Base-by-base conservation (phyloP, 2,797 vertebrate genomes). In the Urosaurus nigricauda region DNA sequence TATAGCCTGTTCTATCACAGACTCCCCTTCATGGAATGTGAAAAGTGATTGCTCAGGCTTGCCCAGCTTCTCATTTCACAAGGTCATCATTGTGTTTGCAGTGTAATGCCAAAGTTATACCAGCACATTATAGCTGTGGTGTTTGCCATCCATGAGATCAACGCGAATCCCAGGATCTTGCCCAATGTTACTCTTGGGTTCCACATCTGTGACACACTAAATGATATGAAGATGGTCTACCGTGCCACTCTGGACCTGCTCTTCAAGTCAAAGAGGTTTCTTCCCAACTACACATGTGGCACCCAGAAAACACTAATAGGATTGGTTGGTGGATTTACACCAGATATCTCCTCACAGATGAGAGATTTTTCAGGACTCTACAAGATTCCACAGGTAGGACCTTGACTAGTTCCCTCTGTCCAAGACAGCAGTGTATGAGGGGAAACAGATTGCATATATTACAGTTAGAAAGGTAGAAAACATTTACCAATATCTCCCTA, bases 351-450 rank as follows among this genome's bases (percentile, higher is more conserved):
- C 3, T 63, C 60, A 17, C 4, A 19, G 0, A 77, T 85, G 56
- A 37, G 56, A 43, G 73, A 85, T 9, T 32, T 85, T 29, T 11
- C 60, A 16, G 13, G 56, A 21, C 53, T 77, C 5, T 85, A 77
- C 73, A 85, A 86, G 11, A 35, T 86, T 14, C 84, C 74, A 6
- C 84, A 85, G 84, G 84, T 75, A 84, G 19, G 83, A 60, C 24
- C 21, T 65, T 6, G 13, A 35, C 60, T 40, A 63, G 58, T 26
- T 26, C 24, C 8, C 56, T 5, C 56, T 19, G 16, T 13, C 3
- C 56, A 58, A 58, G 56, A 58, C 56, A 56, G 16, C 16, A 16
- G 16, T 56, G 56, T 13, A 3, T 14, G 56, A 56, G 56, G 56
- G 1, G 16, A 56, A 56, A 56, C 56, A 56, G 56, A 3, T 3